phyloP scores from a whole-genome alignment of 35 echinoderm and acorn worm genomes.

The Apostichopus japonicus region DNA sequence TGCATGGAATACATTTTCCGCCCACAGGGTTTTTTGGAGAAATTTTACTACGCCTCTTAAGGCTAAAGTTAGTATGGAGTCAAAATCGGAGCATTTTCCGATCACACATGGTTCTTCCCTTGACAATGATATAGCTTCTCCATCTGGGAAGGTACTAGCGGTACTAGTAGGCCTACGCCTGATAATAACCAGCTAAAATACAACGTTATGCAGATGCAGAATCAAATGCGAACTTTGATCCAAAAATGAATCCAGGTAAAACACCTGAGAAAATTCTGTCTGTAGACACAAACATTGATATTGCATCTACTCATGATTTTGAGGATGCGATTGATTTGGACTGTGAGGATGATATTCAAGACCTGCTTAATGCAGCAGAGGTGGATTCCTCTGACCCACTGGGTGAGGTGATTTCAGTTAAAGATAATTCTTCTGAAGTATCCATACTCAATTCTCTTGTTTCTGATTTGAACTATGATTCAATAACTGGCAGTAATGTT shows the following conservation, averaged over 20 bases:
- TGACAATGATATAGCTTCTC: too few relatives aligned
- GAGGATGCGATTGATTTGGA: not conserved
- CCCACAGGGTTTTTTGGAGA: too few relatives aligned
- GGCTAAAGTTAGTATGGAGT: too few relatives aligned
- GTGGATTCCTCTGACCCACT: conserved; percentile 23
- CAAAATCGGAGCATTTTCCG: too few relatives aligned
- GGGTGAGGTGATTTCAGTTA: not conserved
- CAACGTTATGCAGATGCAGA: conserved; percentile 36
- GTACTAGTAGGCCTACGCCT: too few relatives aligned
- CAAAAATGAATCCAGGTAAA: conserved; percentile 47
- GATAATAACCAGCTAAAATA: conserved; percentile 20
- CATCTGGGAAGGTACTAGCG: too few relatives aligned
- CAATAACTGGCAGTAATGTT: conserved; percentile 13
- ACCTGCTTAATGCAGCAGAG: conserved; percentile 38
- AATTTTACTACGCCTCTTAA: too few relatives aligned
- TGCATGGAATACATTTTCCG: too few relatives aligned
- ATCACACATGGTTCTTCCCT: too few relatives aligned
- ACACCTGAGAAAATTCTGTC: conserved; percentile 2
- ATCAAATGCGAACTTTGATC: conserved; percentile 46
- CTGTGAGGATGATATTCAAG: conserved; percentile 46
- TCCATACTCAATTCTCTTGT: conserved; percentile 18
- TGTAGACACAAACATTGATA: not conserved
- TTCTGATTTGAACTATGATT: conserved; percentile 19
- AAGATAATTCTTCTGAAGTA: not conserved
- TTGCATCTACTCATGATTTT: not conserved